Percentiles rank a stretch among this genome's conserved stretches.
Evolutionary conservation across 2,797 vertebrate species (phyloP).

Genomic region (Pseudomugil gertrudae): DNA sequence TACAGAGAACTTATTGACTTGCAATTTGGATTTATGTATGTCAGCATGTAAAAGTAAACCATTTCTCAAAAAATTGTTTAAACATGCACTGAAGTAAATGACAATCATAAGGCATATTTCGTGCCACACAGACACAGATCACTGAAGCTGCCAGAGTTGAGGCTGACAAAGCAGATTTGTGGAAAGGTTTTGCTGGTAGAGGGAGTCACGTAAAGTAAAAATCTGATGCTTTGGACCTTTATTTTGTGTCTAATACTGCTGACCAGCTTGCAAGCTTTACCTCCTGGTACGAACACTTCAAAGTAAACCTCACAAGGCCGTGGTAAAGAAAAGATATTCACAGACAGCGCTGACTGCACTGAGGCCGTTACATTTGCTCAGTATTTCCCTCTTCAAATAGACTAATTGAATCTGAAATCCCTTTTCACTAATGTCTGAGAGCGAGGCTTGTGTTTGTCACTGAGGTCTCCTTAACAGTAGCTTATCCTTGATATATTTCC

Average conservation of each 20-base stretch:
- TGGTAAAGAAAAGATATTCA: conserved; percentile 86
- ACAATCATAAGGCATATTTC: background rate
- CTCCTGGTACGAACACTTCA: conserved; percentile 84
- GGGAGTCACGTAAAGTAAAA: conserved; percentile 41
- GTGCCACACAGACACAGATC: conserved; percentile 12
- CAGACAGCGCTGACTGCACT: too few species aligned
- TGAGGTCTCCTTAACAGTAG: conserved; percentile 78
- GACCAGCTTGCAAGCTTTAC: conserved; percentile 82
- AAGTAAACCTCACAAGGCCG: conserved; percentile 88
- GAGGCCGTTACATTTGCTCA: too few species aligned
- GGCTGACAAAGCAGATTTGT: conserved; percentile 30
- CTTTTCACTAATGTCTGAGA: conserved; percentile 74
- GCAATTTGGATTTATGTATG: too few species aligned
- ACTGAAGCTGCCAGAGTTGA: conserved; percentile 23
- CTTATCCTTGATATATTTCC: conserved; percentile 84
- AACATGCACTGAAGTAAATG: background rate
- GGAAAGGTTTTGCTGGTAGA: conserved; percentile 31
- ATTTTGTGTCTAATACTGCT: conserved; percentile 77
- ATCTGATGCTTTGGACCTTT: conserved; percentile 47
- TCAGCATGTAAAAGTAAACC: too few species aligned
- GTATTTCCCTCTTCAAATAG: conserved; percentile 75
- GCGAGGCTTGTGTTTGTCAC: conserved; percentile 67
- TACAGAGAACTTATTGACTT: too few species aligned
- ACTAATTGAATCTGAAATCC: conserved; percentile 91
- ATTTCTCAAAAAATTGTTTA: too few species aligned